Evolutionary conservation across 1,140 invertebrate genomes (phyloP).

Genomic region (Solen grandis): DNA sequence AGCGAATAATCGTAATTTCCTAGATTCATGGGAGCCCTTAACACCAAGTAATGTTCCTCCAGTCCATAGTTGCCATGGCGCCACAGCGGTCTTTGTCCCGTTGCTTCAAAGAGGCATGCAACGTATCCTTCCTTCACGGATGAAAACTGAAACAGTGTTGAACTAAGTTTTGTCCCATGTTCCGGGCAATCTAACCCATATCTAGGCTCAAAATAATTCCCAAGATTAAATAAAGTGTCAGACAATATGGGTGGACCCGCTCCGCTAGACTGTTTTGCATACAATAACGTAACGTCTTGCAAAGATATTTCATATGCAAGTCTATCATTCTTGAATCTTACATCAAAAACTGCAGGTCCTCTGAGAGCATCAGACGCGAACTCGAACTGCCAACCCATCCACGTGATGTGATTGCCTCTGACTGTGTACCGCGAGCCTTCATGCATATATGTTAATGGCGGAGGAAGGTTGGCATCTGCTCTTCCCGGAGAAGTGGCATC

Average conservation of each 20-base stretch:
- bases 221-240: conserved; percentile 29
- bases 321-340: conserved; percentile 33
- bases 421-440: conserved; percentile 33
- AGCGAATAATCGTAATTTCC: conserved; percentile 52
- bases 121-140: neutral
- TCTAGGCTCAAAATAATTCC: conserved; percentile 21
- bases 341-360: conserved; percentile 41
- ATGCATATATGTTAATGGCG: conserved; percentile 34
- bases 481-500: conserved; percentile 15
- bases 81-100: conserved; percentile 44
- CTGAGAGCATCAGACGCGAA: conserved; percentile 27
- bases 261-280: conserved; percentile 35
- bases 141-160: neutral
- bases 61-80: conserved; percentile 17
- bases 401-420: conserved; percentile 3
- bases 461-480: conserved; percentile 27
- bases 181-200: conserved; percentile 46
- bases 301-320: conserved; percentile 52
- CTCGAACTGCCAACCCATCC: conserved; percentile 48
- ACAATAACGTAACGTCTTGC: conserved; percentile 43
- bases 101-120: conserved; percentile 47
- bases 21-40: conserved; percentile 51
- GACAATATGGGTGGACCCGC: conserved; percentile 18
- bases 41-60: conserved; percentile 31
- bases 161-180: conserved; percentile 2